These are phyloP conservation scores for Drosophila bipectinata DNA, from an alignment of 1,140 invertebrate genomes.

Conservation along the genomic window DNA sequence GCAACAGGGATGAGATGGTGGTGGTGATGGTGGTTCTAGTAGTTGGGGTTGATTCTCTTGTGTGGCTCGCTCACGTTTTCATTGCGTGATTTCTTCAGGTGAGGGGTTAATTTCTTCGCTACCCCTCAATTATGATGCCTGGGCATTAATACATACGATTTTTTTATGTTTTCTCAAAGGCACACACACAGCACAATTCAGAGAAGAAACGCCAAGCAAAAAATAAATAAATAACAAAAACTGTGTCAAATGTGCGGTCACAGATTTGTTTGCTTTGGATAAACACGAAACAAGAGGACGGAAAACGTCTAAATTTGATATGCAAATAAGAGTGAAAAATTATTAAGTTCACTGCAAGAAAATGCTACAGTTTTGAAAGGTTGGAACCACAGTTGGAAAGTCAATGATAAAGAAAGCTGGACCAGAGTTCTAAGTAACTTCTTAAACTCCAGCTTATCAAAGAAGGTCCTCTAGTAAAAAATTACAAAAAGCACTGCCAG, in stretches of 20 bases:
- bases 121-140: conserved; percentile 45
- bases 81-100: conserved; percentile 47
- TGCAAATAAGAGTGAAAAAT: conserved; percentile 31
- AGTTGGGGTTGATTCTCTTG: too few relatives aligned
- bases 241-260: conserved; percentile 73
- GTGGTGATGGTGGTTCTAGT: too few relatives aligned
- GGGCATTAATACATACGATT: conserved; percentile 61
- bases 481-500: too few relatives aligned
- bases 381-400: too few relatives aligned
- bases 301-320: conserved; percentile 40
- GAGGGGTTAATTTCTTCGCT: conserved; percentile 47
- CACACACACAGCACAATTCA: conserved; percentile 28
- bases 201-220: conserved; percentile 29
- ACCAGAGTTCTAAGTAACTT: too few relatives aligned
- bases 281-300: conserved; percentile 53
- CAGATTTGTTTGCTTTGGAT: conserved; percentile 68
- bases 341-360: conserved; percentile 26
- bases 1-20: not conserved
- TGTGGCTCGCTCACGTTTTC: conserved; percentile 37
- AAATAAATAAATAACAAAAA: conserved; percentile 57
- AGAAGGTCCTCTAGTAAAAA: too few relatives aligned
- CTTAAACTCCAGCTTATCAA: too few relatives aligned
- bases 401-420: too few relatives aligned
- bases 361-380: not conserved
- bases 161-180: not conserved